phyloP scores from a whole-genome alignment of 2,888 invertebrate genomes.

The Timema cristinae region DNA sequence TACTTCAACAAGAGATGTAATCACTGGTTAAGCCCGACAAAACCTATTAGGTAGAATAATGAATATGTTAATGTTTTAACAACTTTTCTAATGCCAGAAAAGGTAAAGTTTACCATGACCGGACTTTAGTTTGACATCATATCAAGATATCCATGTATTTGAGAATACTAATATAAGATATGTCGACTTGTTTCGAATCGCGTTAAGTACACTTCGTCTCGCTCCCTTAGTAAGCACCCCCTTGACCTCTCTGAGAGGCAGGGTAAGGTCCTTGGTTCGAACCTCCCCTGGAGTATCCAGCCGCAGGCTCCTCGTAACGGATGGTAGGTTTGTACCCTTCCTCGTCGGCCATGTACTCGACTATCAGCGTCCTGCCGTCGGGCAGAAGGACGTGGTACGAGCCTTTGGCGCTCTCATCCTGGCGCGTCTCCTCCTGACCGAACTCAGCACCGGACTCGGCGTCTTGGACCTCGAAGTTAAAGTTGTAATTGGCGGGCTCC shows the following conservation, averaged over 20 bases:
- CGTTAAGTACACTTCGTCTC: no score
- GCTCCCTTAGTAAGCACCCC: neutral
- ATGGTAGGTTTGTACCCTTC: slow-evolving; percentile 66
- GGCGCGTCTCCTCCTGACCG: slow-evolving; percentile 44
- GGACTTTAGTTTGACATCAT: no score
- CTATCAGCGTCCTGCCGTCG: slow-evolving; percentile 52
- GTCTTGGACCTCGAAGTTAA: slow-evolving; percentile 43
- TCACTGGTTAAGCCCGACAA: no score
- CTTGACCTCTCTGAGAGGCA: slow-evolving; percentile 4
- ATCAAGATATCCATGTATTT: no score
- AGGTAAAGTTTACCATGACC: no score
- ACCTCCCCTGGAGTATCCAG: neutral
- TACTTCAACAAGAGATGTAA: no score
- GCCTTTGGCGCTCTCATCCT: slow-evolving; percentile 44
- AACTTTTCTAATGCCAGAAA: no score
- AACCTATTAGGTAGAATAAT: no score
- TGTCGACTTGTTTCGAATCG: no score
- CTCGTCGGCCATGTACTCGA: slow-evolving; percentile 64
- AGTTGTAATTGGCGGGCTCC: slow-evolving; percentile 42
- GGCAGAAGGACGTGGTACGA: slow-evolving; percentile 44
- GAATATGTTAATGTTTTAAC: no score
- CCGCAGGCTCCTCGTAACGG: slow-evolving; percentile 51
- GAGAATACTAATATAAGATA: no score
- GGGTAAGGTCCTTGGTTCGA: neutral
- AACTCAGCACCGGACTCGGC: slow-evolving; percentile 43